These are phyloP conservation scores for Ectropis crepuscularia DNA, from an alignment of 2,888 invertebrate species.

Conservation along the genomic window DNA sequence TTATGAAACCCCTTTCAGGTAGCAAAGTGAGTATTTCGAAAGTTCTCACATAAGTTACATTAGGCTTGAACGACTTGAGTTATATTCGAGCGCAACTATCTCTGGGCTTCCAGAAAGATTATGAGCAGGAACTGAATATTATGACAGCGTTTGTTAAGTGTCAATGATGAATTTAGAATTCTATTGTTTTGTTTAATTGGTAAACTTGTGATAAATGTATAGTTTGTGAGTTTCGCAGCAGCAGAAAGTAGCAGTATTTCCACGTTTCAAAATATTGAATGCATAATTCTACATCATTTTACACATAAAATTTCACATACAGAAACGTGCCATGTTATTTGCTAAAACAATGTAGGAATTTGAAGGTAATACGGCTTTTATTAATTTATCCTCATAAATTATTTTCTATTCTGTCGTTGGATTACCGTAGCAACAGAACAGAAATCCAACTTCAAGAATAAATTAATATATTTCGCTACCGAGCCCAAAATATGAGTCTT, in stretches of 20 bases:
- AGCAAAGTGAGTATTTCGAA: conserved; percentile 75
- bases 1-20: conserved; percentile 82
- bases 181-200: conserved; percentile 4
- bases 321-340: conserved; percentile 45
- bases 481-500: too few relatives aligned
- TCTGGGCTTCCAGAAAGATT: conserved; percentile 15
- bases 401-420: conserved; percentile 47
- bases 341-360: conserved; percentile 39
- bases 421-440: not conserved
- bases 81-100: conserved; percentile 32
- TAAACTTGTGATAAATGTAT: not conserved
- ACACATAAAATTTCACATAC: conserved; percentile 12
- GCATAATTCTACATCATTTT: too few relatives aligned
- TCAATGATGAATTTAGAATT: not conserved
- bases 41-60: conserved; percentile 72
- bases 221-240: not conserved
- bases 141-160: conserved; percentile 2
- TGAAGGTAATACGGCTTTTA: conserved; percentile 51
- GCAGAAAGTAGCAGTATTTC: not conserved
- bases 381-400: conserved; percentile 52
- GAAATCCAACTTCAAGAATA: not conserved
- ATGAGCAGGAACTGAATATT: conserved; percentile 5
- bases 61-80: conserved; percentile 47
- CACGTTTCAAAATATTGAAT: not conserved
- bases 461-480: too few relatives aligned